A percentile compares a stretch with the other conserved stretches of the same genome.
Evolutionary conservation across 2,113 vertebrate genomes (phyloP).

Genomic region (Numida meleagris): DNA sequence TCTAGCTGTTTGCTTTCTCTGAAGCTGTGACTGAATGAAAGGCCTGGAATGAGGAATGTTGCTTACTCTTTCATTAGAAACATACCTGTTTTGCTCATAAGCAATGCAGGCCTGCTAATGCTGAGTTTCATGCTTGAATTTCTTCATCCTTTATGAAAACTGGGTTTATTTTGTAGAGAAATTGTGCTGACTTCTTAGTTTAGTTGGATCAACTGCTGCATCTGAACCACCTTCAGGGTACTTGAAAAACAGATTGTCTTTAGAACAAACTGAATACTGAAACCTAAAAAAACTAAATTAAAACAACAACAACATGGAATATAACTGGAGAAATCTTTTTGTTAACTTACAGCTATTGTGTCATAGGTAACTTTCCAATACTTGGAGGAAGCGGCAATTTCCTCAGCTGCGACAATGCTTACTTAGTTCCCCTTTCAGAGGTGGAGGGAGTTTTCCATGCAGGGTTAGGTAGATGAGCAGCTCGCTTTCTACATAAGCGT

Average conservation of each 20-base stretch:
- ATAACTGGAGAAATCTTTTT: background rate
- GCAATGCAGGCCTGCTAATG: background rate
- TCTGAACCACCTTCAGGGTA: background rate
- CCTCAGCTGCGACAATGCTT: background rate
- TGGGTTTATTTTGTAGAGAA: background rate
- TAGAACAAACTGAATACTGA: background rate
- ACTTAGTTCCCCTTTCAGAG: background rate
- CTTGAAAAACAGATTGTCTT: background rate
- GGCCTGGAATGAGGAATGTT: background rate
- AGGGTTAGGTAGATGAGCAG: background rate
- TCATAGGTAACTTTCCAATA: background rate
- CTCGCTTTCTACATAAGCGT: background rate
- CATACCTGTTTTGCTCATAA: background rate
- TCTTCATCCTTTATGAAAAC: background rate
- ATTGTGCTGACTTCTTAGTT: background rate
- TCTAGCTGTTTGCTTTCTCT: background rate
- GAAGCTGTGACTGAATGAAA: background rate
- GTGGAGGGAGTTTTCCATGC: background rate
- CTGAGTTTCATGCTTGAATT: background rate
- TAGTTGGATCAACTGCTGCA: background rate
- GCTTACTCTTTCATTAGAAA: background rate
- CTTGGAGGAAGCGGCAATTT: background rate
- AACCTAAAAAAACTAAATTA: background rate
- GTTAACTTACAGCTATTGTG: background rate
- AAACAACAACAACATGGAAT: background rate